Percentiles rank a stretch among this genome's conserved stretches.
These are phyloP conservation scores for Drosophila phalerata DNA, from an alignment of 2,888 invertebrate genomes.

Conservation along the genomic window DNA sequence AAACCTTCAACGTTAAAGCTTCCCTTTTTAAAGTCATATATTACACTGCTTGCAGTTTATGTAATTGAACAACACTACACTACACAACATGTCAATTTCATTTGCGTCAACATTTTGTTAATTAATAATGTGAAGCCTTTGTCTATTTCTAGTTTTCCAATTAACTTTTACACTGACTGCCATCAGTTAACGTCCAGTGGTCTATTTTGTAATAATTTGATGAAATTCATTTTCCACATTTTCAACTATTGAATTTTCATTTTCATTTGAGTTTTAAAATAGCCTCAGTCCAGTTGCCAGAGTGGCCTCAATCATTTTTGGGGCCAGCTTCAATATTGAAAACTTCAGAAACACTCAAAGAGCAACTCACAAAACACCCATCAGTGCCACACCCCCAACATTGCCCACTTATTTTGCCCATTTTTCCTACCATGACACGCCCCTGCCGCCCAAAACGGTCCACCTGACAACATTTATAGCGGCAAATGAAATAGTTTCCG, in stretches of 20 bases:
- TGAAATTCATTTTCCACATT: conserved; percentile 33
- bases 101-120: conserved; percentile 20
- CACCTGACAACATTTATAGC: conserved; percentile 65
- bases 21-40: not conserved
- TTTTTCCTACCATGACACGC: conserved; percentile 5
- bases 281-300: conserved; percentile 2
- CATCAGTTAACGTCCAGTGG: conserved; percentile 15
- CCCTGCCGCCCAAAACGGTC: conserved; percentile 9
- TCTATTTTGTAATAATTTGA: conserved; percentile 28
- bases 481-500: conserved; percentile 78
- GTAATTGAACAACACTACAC: conserved; percentile 8
- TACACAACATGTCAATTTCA: not conserved
- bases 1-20: not conserved
- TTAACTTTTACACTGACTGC: conserved; percentile 8
- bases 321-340: conserved; percentile 51
- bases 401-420: conserved; percentile 23
- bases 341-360: conserved; percentile 72
- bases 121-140: conserved; percentile 20
- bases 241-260: conserved; percentile 26
- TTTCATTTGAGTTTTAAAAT: conserved; percentile 53
- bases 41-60: not conserved
- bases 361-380: conserved; percentile 17
- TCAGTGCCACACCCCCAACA: conserved; percentile 3
- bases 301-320: conserved; percentile 59
- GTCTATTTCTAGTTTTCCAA: conserved; percentile 13